Evolutionary conservation across 2,797 vertebrate species (phyloP).

Genomic region (Ceryle rudis): DNA sequence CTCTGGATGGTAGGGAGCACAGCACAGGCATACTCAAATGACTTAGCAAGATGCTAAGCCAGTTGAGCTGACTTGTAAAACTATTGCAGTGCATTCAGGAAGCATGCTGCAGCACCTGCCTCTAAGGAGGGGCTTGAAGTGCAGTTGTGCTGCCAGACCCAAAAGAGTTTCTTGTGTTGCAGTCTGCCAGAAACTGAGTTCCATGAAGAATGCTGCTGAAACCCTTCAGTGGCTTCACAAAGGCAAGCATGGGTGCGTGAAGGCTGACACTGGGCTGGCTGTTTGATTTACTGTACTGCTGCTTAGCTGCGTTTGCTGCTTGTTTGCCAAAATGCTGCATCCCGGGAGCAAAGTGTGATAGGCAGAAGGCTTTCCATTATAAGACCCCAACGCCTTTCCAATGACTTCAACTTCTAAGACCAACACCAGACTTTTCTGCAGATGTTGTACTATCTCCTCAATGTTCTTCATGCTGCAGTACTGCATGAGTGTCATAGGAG

Average conservation of each 20-base stretch:
- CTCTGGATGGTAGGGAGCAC: background rate
- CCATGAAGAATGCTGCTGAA: background rate
- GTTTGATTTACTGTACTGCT: background rate
- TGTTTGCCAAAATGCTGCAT: accelerated
- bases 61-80: background rate
- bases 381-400: background rate
- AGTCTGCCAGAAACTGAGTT: background rate
- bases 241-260: background rate
- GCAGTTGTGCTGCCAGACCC: background rate
- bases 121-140: background rate
- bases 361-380: background rate
- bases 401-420: background rate
- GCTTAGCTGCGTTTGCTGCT: background rate
- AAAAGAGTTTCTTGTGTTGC: background rate
- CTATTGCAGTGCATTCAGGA: background rate
- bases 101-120: background rate
- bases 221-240: background rate
- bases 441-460: background rate
- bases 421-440: background rate
- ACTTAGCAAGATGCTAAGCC: background rate
- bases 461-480: background rate
- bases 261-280: background rate
- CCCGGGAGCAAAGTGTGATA: background rate
- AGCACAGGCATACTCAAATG: background rate
- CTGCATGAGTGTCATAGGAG: background rate